Percentiles rank a stretch among this genome's conserved stretches.
Evolutionary conservation across 2,888 invertebrate genomes (phyloP).

Genomic region (Chloromyia formosa): DNA sequence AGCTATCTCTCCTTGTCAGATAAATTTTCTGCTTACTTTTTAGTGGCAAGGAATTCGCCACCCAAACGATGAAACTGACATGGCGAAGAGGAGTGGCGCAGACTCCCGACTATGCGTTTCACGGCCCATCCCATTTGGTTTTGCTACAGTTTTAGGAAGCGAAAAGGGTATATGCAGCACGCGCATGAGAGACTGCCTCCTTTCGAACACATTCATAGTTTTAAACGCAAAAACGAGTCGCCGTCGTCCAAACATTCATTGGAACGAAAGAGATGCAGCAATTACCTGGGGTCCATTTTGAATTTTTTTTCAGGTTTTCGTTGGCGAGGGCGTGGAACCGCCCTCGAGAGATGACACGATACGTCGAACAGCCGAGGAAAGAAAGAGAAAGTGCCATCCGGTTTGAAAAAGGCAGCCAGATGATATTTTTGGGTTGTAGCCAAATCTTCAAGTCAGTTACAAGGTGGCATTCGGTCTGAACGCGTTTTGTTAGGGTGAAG

Average conservation of each 20-base stretch:
- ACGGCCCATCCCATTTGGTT: slow-evolving; percentile 22
- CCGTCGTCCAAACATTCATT: too few species aligned
- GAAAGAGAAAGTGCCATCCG: neutral
- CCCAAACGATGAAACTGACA: neutral
- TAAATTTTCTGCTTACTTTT: too few species aligned
- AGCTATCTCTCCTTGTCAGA: too few species aligned
- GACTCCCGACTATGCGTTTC: neutral
- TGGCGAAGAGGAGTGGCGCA: slow-evolving; percentile 33
- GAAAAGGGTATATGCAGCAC: neutral
- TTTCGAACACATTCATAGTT: neutral
- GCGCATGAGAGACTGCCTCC: slow-evolving; percentile 25
- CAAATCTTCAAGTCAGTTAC: slow-evolving; percentile 58
- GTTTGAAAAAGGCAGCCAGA: too few species aligned
- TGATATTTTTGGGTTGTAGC: slow-evolving; percentile 28
- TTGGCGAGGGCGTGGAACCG: slow-evolving; percentile 33
- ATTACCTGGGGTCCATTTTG: slow-evolving; percentile 23
- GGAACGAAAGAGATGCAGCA: too few species aligned
- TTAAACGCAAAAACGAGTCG: too few species aligned
- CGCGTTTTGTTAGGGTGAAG: slow-evolving; percentile 51
- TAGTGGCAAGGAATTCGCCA: too few species aligned
- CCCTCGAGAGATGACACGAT: neutral
- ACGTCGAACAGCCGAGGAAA: neutral
- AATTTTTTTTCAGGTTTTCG: slow-evolving; percentile 18
- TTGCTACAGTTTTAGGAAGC: neutral
- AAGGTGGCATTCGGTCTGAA: slow-evolving; percentile 62